Conservation (phyloP, 1,140 invertebrate species). For the Atta texana region DNA sequence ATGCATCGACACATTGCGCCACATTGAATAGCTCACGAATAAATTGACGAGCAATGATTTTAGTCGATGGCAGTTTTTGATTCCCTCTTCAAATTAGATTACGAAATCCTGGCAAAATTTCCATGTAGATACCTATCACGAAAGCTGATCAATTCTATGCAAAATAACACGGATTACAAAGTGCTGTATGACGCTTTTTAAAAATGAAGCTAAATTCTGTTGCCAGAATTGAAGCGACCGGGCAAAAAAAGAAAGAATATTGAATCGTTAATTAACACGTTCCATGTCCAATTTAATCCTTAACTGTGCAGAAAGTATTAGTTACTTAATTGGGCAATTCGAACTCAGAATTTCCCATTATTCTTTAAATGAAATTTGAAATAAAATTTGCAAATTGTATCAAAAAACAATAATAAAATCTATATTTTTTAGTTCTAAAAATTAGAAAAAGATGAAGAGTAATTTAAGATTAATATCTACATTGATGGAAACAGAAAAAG, state of each 20-base stretch:
- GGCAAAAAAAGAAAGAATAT: conserved; percentile 4
- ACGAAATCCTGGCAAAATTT: background rate
- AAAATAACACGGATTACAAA: conserved; percentile 17
- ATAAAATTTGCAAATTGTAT: too few species aligned
- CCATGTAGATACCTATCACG: background rate
- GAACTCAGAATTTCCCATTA: too few species aligned
- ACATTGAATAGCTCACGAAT: background rate
- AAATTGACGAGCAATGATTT: conserved; percentile 21
- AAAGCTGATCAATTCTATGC: conserved; percentile 17
- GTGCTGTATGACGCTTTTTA: background rate
- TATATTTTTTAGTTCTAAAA: too few species aligned
- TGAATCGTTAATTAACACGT: background rate
- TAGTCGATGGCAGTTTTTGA: background rate
- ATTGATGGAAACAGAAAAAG: too few species aligned
- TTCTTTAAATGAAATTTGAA: too few species aligned
- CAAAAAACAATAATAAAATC: too few species aligned
- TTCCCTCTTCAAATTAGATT: background rate
- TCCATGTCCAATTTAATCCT: too few species aligned
- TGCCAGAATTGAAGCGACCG: background rate
- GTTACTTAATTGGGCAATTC: too few species aligned
- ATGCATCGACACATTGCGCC: background rate
- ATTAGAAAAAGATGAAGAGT: too few species aligned
- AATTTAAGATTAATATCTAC: too few species aligned
- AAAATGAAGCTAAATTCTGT: background rate
- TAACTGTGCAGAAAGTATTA: too few species aligned